These are phyloP conservation scores for Lottia gigantea DNA, from an alignment of 2,888 invertebrate genomes.

Conservation along the genomic window DNA sequence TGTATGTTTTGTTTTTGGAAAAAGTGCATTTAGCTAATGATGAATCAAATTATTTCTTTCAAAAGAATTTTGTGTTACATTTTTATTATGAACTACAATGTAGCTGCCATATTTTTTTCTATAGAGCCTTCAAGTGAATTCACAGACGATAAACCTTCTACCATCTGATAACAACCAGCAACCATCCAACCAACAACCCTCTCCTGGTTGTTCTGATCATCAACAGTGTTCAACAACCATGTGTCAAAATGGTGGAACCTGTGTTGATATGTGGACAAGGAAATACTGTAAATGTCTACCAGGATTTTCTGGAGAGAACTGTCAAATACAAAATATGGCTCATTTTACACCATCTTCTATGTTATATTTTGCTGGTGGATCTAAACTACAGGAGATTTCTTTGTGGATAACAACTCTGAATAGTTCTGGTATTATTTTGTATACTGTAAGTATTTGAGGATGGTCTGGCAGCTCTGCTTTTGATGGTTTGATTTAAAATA, in stretches of 20 bases:
- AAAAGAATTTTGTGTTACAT: too few relatives aligned
- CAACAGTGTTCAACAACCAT: conserved; percentile 85
- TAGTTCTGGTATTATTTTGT: conserved; percentile 49
- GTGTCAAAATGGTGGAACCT: conserved; percentile 59
- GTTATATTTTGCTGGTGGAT: conserved; percentile 44
- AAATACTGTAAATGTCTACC: conserved; percentile 48
- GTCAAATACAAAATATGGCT: conserved; percentile 48
- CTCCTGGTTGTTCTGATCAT: conserved; percentile 83
- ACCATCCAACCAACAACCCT: conserved; percentile 78
- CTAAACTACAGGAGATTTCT: conserved; percentile 36
- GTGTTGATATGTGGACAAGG: conserved; percentile 56
- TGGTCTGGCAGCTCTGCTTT: too few relatives aligned
- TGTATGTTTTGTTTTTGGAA: too few relatives aligned
- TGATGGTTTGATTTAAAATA: too few relatives aligned
- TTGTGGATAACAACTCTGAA: conserved; percentile 42
- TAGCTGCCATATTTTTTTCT: conserved; percentile 7
- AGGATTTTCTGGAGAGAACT: conserved; percentile 48
- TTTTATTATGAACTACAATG: background rate
- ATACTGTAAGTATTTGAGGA: conserved; percentile 47
- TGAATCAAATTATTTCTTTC: too few relatives aligned
- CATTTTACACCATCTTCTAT: conserved; percentile 46
- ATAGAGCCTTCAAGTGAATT: conserved; percentile 53
- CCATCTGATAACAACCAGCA: conserved; percentile 17
- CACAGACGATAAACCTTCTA: conserved; percentile 39
- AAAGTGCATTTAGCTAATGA: too few relatives aligned